A percentile compares a stretch with the other conserved stretches of the same genome.
These are phyloP conservation scores for Cerastis leucographa DNA, from an alignment of 2,888 invertebrate genomes.

Conservation along the genomic window DNA sequence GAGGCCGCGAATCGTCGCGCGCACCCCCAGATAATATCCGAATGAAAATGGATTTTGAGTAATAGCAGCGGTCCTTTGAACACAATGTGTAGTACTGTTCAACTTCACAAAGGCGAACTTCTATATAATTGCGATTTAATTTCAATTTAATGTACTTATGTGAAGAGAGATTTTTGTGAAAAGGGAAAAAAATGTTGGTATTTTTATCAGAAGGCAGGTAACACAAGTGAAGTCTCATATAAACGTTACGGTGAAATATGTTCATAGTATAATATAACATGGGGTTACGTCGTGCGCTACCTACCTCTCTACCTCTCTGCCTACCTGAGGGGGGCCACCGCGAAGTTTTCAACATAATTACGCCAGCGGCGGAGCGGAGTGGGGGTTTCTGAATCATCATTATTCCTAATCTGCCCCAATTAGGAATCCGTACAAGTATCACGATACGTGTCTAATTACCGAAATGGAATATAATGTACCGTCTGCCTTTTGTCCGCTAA, in stretches of 20 bases:
- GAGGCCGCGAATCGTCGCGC: constrained; percentile 58
- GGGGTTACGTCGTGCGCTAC: constrained; percentile 12
- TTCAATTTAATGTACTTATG: constrained; percentile 29
- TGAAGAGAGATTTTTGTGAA: constrained; percentile 9
- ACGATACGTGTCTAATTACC: constrained; percentile 69
- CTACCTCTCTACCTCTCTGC: neutral
- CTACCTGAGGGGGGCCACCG: constrained; percentile 31
- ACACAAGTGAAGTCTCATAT: constrained; percentile 4
- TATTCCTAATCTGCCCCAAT: constrained; percentile 71
- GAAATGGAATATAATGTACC: constrained; percentile 59
- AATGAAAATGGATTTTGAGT: constrained; percentile 66
- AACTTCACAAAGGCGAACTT: constrained; percentile 20
- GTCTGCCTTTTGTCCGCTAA: constrained; percentile 33
- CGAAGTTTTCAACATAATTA: constrained; percentile 58
- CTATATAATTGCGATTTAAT: constrained; percentile 30
- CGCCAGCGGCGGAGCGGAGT: constrained; percentile 33
- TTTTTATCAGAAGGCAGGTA: neutral
- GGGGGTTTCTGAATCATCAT: constrained; percentile 64
- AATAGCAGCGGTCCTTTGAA: constrained; percentile 60
- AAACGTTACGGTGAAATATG: constrained; percentile 27
- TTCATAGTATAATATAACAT: constrained; percentile 31
- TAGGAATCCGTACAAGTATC: constrained; percentile 72
- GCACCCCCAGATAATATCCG: constrained; percentile 63
- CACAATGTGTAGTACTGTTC: constrained; percentile 35
- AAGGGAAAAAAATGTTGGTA: neutral